Base-by-base conservation (phyloP, 2,797 vertebrate genomes). In the Orestias chungarensis region DNA sequence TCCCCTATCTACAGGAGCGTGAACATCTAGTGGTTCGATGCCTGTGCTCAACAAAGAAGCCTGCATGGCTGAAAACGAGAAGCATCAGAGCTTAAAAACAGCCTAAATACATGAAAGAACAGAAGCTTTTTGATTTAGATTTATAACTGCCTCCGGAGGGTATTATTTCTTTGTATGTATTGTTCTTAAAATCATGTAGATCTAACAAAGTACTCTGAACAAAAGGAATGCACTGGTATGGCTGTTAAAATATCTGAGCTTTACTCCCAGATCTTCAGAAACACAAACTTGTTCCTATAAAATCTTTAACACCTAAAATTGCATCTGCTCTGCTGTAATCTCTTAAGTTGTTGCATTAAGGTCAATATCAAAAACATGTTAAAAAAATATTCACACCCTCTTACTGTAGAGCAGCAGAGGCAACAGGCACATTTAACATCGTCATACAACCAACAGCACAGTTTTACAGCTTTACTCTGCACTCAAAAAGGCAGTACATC, bases 11-110 rank as follows among this genome's bases (percentile, higher is more conserved):
- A 44, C 44, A 33, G 64, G 18, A 49, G 64, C 44, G 44, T 66
- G 65, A 66, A 44, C 44, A 66, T 49, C 44, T 23, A 29, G n/a
- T 33, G 44, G 29, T 49, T 62, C 40, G 59, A 62, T 62, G 35
- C 35, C 35, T 40, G 20, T 0, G 23, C 35, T 62, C 35, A 62
- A 62, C 38, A 35, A 40, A n/a, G 35, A 62, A 40, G 23, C n/a
- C 23, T 40, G 59, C 12, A 40, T 25, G 59, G 59, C n/a, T 40
- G 59, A 62, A 6, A 3, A 8, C 10, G 23, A 62, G 23, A 40
- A n/a, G 35, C 59, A 40, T 40, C 23, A 15, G 35, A 62, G 35
- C 23, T 40, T 62, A 62, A 62, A 62, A 62, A 62, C 35, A 25
- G 35, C 35, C 35, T 12, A 6, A 5, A 59, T 59, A 38, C 18